Percentiles rank a stretch among this genome's conserved stretches.
Conservation (phyloP, 2,888 invertebrate species). For the Phalera bucephala region DNA sequence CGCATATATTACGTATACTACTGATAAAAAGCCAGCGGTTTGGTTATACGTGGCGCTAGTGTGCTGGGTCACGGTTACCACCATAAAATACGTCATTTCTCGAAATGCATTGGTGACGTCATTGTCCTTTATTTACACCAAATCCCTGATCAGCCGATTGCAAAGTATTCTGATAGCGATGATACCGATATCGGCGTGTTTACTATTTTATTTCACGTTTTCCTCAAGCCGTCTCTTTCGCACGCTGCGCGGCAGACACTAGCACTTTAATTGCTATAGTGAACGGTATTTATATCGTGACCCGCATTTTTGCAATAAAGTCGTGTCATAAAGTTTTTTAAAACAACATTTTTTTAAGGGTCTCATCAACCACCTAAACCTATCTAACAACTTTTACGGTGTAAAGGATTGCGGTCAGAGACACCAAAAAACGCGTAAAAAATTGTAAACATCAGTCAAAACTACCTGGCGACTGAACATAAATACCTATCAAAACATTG, state of each 20-base stretch:
- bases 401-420: background rate
- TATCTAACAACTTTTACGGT: background rate
- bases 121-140: conserved; percentile 7
- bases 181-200: conserved; percentile 48
- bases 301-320: conserved; percentile 46
- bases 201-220: conserved; percentile 68
- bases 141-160: conserved; percentile 33
- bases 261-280: conserved; percentile 46
- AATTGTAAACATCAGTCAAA: background rate
- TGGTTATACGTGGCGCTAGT: background rate
- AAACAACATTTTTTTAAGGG: conserved; percentile 7
- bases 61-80: conserved; percentile 2
- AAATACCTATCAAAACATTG: no score
- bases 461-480: no score
- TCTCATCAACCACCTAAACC: background rate
- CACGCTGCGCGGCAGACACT: conserved; percentile 27
- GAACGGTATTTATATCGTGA: conserved; percentile 54
- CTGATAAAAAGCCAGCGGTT: background rate
- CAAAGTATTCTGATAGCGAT: conserved; percentile 38
- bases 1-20: background rate
- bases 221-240: conserved; percentile 70
- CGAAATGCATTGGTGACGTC: conserved; percentile 19
- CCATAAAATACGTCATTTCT: conserved; percentile 11
- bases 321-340: conserved; percentile 20
- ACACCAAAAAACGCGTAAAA: background rate